Percentiles rank a stretch among this genome's conserved stretches.
Conservation (phyloP, 1,140 invertebrate genomes). For the Cylas formicarius region DNA sequence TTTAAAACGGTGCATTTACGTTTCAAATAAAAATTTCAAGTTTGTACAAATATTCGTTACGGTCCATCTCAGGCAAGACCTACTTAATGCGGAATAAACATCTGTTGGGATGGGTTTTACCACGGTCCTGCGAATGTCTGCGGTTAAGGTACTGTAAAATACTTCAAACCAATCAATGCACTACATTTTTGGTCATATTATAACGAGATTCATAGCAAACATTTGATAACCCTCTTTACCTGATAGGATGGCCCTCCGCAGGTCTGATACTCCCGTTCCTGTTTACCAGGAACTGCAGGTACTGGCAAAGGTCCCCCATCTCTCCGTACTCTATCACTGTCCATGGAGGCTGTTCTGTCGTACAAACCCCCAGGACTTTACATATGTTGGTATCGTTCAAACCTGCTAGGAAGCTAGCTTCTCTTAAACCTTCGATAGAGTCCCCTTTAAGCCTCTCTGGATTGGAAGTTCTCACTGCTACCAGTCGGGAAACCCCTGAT, state of each 20-base stretch:
- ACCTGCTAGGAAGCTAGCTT: slow-evolving; percentile 65
- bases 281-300: slow-evolving; percentile 50
- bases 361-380: slow-evolving; percentile 60
- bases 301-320: slow-evolving; percentile 72
- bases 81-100: too few relatives aligned
- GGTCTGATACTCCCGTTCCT: slow-evolving; percentile 35
- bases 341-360: slow-evolving; percentile 56
- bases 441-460: slow-evolving; percentile 35
- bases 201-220: too few relatives aligned
- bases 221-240: too few relatives aligned
- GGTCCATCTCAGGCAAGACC: too few relatives aligned
- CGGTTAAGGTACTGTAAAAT: too few relatives aligned
- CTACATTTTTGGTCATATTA: too few relatives aligned
- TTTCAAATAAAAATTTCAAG: too few relatives aligned
- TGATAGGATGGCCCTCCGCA: slow-evolving; percentile 34
- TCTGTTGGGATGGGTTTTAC: too few relatives aligned
- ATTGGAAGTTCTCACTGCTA: slow-evolving; percentile 45
- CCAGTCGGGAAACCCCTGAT: slow-evolving; percentile 42
- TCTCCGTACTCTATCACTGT: slow-evolving; percentile 73
- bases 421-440: slow-evolving; percentile 47
- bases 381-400: slow-evolving; percentile 70
- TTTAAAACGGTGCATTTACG: too few relatives aligned
- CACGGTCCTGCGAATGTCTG: too few relatives aligned
- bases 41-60: too few relatives aligned
- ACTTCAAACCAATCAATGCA: too few relatives aligned